These are phyloP conservation scores for Tethya wilhelma DNA, from an alignment of 37 sponge, comb jelly and placozoan genomes.

Conservation along the genomic window DNA sequence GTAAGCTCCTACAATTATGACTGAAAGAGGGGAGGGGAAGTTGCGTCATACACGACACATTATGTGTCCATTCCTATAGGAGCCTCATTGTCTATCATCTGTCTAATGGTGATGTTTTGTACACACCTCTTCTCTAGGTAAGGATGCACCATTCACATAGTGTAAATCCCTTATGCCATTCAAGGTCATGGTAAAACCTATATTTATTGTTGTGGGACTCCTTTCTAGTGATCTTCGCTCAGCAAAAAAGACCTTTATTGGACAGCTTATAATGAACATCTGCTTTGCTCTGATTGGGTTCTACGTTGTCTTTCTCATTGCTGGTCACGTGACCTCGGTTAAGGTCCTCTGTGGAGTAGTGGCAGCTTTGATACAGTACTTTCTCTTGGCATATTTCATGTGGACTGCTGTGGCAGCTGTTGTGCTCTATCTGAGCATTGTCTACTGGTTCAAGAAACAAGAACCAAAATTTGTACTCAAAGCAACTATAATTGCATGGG, in stretches of 20 bases:
- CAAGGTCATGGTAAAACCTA: no score
- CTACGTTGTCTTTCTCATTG: constrained; percentile 40
- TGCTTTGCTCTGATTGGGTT: constrained; percentile 42
- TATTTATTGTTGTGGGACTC: no score
- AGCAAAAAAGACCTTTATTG: background rate
- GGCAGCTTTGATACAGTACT: constrained; percentile 38
- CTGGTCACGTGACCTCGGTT: constrained; percentile 7
- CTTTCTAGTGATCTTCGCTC: constrained; percentile 31
- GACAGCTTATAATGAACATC: constrained; percentile 29
- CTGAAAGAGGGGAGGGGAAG: no score
- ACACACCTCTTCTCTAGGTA: no score
- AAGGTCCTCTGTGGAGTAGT: constrained; percentile 20
- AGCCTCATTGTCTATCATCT: no score
- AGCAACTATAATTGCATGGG: constrained; percentile 1
- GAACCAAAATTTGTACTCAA: background rate
- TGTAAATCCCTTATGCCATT: no score
- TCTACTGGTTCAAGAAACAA: background rate
- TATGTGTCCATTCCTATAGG: background rate
- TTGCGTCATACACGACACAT: background rate
- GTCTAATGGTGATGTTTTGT: no score
- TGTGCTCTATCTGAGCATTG: background rate
- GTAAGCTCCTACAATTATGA: constrained; percentile 6
- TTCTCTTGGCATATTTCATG: constrained; percentile 30
- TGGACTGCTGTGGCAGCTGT: constrained; percentile 39
- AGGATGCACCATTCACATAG: no score